Conservation (phyloP, 1,140 invertebrate species). For the Megathymus violae region DNA sequence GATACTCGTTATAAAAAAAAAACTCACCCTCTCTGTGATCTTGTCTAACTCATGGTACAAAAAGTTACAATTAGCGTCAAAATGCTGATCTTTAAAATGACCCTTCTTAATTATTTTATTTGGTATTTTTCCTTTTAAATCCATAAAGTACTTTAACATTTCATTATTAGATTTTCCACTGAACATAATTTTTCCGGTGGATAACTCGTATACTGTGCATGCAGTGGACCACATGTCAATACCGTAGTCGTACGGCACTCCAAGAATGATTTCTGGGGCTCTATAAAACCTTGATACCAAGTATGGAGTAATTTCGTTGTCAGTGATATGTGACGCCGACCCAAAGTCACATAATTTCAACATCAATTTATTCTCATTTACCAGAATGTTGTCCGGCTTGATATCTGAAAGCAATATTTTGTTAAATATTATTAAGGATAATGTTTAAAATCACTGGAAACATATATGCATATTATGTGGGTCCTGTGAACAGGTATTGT, state of each 20-base stretch:
- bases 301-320: constrained; percentile 99
- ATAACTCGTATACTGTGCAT: constrained; percentile 99
- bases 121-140: constrained; percentile 97
- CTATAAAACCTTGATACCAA: constrained; percentile 99
- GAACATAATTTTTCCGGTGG: constrained; percentile 99
- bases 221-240: constrained; percentile 99
- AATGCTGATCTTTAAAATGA: constrained; percentile 97
- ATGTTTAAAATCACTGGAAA: too few species aligned
- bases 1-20: constrained; percentile 15
- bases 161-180: constrained; percentile 99
- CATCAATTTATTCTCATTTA: constrained; percentile 98
- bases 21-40: constrained; percentile 98
- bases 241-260: constrained; percentile 97
- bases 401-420: too few species aligned
- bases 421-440: too few species aligned
- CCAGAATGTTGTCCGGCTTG: constrained; percentile 99
- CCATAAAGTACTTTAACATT: constrained; percentile 99
- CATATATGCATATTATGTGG: too few species aligned
- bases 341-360: constrained; percentile 99
- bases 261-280: constrained; percentile 99
- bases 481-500: too few species aligned
- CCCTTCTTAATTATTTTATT: constrained; percentile 97
- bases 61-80: constrained; percentile 98
- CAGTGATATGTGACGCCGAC: constrained; percentile 96
- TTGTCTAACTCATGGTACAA: constrained; percentile 99